phyloP scores from a whole-genome alignment of 2,888 invertebrate species.

The Oligia latruncula region DNA sequence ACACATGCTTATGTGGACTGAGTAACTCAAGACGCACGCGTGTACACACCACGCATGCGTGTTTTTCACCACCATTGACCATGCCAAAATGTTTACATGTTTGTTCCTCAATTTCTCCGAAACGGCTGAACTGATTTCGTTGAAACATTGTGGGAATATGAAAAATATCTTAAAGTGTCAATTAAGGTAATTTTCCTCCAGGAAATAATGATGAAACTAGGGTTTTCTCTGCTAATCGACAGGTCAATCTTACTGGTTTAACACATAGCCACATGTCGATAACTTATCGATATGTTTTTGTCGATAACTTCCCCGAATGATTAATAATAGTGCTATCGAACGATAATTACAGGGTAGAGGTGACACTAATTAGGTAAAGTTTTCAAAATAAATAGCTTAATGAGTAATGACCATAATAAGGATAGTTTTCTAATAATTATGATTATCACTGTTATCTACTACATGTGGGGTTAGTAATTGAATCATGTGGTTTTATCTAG shows the following conservation, averaged over 20 bases:
- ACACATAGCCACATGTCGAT: neutral
- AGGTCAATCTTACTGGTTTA: neutral
- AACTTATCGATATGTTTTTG: conserved; percentile 27
- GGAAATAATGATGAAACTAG: neutral
- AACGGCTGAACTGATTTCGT: neutral
- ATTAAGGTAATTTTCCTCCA: neutral
- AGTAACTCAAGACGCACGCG: neutral
- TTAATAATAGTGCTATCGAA: conserved; percentile 1
- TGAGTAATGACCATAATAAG: conserved; percentile 20
- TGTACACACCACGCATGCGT: neutral
- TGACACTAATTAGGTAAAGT: conserved; percentile 17
- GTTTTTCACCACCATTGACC: neutral
- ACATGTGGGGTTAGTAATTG: neutral
- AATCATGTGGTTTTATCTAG: conserved; percentile 11
- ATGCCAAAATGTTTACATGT: neutral
- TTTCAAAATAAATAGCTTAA: conserved; percentile 26
- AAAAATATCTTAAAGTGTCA: neutral
- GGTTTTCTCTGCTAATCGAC: neutral
- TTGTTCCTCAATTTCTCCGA: neutral
- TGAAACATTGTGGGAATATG: neutral
- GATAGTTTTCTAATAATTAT: conserved; percentile 27
- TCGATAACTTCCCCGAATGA: conserved; percentile 30
- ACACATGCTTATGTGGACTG: conserved; percentile 17
- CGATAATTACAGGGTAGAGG: neutral
- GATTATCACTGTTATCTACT: neutral